A percentile compares a stretch with the other conserved stretches of the same genome.
These are phyloP conservation scores for Phania funesta DNA, from an alignment of 2,888 invertebrate species.

Conservation along the genomic window DNA sequence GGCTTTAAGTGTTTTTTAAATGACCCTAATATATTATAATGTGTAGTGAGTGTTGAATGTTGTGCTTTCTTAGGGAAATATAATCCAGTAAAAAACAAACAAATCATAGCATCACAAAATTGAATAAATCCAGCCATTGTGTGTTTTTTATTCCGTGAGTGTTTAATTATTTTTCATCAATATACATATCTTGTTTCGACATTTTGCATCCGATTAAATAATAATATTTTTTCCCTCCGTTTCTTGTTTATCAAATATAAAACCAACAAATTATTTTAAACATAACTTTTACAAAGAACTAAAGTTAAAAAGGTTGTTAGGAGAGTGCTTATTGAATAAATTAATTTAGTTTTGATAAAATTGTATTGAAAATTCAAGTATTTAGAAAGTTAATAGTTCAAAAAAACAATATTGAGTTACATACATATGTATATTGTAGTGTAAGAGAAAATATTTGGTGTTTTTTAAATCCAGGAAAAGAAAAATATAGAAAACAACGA, in stretches of 20 bases:
- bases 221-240: constrained; percentile 27
- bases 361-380: too few relatives aligned
- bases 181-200: constrained; percentile 29
- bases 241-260: constrained; percentile 13
- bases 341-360: too few relatives aligned
- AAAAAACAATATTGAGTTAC: too few relatives aligned
- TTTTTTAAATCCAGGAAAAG: background rate
- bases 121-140: background rate
- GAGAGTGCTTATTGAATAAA: too few relatives aligned
- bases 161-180: background rate
- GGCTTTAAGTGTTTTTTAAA: constrained; percentile 42
- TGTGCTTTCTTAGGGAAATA: constrained; percentile 66
- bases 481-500: background rate
- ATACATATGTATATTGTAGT: too few relatives aligned
- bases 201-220: constrained; percentile 60
- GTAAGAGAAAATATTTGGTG: too few relatives aligned
- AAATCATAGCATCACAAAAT: constrained; percentile 12
- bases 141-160: constrained; percentile 24
- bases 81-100: constrained; percentile 19
- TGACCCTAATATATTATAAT: constrained; percentile 63
- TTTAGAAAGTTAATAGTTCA: too few relatives aligned
- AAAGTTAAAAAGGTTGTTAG: background rate
- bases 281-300: background rate
- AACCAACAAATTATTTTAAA: constrained; percentile 1
- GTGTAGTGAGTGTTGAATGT: constrained; percentile 75